Percentiles rank a stretch among this genome's conserved stretches.
Conservation (phyloP, 2,888 invertebrate genomes). For the Drosophila falleni region DNA sequence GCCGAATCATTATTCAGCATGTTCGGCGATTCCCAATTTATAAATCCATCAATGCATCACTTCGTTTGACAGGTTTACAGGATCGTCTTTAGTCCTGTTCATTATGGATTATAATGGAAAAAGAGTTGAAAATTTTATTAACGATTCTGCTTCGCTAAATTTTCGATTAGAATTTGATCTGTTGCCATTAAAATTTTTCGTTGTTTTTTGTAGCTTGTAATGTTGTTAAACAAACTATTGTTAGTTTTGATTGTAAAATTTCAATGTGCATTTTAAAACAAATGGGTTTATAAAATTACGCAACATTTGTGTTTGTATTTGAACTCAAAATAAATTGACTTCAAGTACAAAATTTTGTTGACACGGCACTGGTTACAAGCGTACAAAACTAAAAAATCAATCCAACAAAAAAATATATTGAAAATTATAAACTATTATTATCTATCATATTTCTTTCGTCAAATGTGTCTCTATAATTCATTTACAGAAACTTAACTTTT, state of each 20-base stretch:
- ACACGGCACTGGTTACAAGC: neutral
- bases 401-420: conserved; percentile 8
- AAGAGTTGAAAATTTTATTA: neutral
- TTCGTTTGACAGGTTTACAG: conserved; percentile 48
- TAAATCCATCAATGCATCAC: conserved; percentile 50
- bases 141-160: no score
- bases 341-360: neutral
- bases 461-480: neutral
- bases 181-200: no score
- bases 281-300: no score
- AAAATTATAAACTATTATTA: conserved; percentile 22
- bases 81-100: conserved; percentile 31
- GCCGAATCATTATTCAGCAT: conserved; percentile 52
- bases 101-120: conserved; percentile 46
- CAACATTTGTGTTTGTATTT: no score
- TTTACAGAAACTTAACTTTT: conserved; percentile 24
- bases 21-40: conserved; percentile 39
- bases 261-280: no score
- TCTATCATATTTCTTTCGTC: conserved; percentile 20
- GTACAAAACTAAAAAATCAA: conserved; percentile 25
- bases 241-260: no score
- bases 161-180: no score
- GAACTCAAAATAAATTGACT: neutral
- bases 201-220: no score
- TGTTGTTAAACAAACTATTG: no score